Conservation (phyloP, 30 jellyfish, hydroid and myxozoan genomes). For the Turritopsis dohrnii region DNA sequence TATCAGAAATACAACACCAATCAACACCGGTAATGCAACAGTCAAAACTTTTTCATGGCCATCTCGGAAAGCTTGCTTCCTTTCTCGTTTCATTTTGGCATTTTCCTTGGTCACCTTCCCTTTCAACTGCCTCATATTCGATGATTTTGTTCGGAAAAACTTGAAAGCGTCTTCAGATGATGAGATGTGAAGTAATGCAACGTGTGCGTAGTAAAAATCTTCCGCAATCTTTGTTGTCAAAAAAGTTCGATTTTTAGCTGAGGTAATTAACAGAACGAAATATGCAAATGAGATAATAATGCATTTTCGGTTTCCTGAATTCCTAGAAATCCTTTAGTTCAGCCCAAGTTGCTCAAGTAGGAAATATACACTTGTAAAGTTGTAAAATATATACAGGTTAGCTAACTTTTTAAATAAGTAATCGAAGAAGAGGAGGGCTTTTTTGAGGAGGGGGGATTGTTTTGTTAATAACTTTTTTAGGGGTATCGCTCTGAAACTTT, state of each 20-base stretch:
- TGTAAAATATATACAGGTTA: too few species aligned
- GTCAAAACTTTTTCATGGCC: conserved; percentile 53
- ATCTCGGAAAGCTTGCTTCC: conserved; percentile 65
- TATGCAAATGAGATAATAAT: neutral
- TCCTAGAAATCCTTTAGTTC: neutral
- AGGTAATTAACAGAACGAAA: neutral
- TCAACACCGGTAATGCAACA: conserved; percentile 70
- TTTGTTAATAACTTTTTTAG: too few species aligned
- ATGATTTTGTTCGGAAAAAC: neutral
- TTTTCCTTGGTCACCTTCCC: conserved; percentile 92
- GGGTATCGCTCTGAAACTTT: too few species aligned
- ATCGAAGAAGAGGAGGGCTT: too few species aligned
- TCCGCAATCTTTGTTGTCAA: conserved; percentile 12
- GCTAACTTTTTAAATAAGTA: too few species aligned
- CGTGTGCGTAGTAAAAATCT: neutral
- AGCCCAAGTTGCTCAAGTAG: too few species aligned
- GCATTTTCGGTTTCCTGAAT: too few species aligned
- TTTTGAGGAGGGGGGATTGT: too few species aligned
- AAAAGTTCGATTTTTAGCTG: neutral
- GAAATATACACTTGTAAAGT: too few species aligned
- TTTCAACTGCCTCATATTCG: conserved; percentile 88
- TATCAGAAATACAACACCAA: conserved; percentile 52
- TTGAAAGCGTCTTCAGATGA: neutral
- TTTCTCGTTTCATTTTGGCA: conserved; percentile 79
- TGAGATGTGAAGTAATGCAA: neutral